Evolutionary conservation across 2,888 invertebrate genomes (phyloP).

Genomic region (Sarcophaga caerulescens): DNA sequence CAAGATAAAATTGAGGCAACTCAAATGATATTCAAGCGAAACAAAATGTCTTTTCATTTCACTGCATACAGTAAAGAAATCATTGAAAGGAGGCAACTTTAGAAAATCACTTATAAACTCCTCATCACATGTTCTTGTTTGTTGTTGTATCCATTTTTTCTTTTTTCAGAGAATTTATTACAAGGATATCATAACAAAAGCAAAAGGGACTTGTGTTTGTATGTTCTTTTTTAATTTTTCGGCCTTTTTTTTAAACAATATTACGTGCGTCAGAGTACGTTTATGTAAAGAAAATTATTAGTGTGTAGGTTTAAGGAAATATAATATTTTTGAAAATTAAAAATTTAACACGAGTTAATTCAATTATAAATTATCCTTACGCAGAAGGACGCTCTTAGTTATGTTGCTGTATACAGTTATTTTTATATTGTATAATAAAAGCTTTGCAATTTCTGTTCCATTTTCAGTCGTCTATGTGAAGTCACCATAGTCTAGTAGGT

Average conservation of each 20-base stretch:
- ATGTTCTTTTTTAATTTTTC: neutral
- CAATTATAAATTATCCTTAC: too few species aligned
- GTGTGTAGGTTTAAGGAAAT: too few species aligned
- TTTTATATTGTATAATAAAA: too few species aligned
- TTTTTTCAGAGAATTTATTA: slow-evolving; percentile 19
- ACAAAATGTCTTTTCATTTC: slow-evolving; percentile 33
- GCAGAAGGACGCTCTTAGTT: too few species aligned
- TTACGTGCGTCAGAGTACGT: too few species aligned
- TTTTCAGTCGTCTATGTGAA: too few species aligned
- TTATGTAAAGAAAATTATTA: neutral
- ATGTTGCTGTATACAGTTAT: too few species aligned
- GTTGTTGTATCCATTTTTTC: neutral
- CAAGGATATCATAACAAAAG: neutral
- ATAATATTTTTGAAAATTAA: too few species aligned
- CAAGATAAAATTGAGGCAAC: too few species aligned
- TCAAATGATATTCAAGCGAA: slow-evolving; percentile 16
- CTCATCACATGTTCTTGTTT: neutral
- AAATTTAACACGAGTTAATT: too few species aligned
- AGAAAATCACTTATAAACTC: slow-evolving; percentile 23
- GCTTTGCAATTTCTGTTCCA: too few species aligned
- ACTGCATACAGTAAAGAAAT: neutral
- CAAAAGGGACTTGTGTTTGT: slow-evolving; percentile 1
- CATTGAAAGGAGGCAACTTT: neutral
- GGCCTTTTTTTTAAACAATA: neutral
- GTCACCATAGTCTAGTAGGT: too few species aligned